A percentile compares a stretch with the other conserved stretches of the same genome.
These are phyloP conservation scores for Scomber scombrus DNA, from an alignment of 2,113 vertebrate species.

Conservation along the genomic window DNA sequence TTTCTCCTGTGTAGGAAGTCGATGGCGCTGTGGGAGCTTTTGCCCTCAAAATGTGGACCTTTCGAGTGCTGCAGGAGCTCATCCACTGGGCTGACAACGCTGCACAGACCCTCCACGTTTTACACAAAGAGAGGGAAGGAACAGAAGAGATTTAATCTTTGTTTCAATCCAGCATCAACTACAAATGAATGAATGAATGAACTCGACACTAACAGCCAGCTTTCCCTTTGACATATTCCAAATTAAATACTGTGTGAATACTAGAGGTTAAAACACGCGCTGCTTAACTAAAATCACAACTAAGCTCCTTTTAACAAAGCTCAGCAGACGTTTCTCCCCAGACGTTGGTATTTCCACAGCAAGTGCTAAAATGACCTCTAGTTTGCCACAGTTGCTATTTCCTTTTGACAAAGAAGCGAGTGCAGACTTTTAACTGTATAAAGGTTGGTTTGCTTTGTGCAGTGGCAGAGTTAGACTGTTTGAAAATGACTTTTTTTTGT, in stretches of 20 bases:
- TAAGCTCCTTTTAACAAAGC: constrained; percentile 68
- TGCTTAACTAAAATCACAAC: constrained; percentile 53
- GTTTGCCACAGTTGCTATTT: constrained; percentile 55
- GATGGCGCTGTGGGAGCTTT: constrained; percentile 78
- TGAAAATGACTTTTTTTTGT: constrained; percentile 33
- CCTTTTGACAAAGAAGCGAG: constrained; percentile 40
- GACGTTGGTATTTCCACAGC: constrained; percentile 71
- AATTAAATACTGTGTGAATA: constrained; percentile 38
- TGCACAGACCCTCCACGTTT: constrained; percentile 73
- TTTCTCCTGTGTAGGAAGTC: constrained; percentile 66
- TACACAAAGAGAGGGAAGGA: constrained; percentile 74
- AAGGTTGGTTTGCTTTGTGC: constrained; percentile 41
- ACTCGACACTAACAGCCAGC: constrained; percentile 64
- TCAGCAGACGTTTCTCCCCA: constrained; percentile 51
- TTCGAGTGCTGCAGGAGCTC: constrained; percentile 83
- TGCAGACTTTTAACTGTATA: constrained; percentile 10
- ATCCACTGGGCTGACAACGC: constrained; percentile 85
- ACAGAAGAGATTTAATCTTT: constrained; percentile 63
- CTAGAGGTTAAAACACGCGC: constrained; percentile 28
- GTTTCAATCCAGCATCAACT: background rate
- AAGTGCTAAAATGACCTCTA: constrained; percentile 68
- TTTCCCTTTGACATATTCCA: constrained; percentile 44
- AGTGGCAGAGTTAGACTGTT: constrained; percentile 21
- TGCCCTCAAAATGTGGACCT: constrained; percentile 83
- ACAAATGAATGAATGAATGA: constrained; percentile 40